Evolutionary conservation across 2,888 invertebrate species (phyloP).

Genomic region (Caenorhabditis zanzibari): DNA sequence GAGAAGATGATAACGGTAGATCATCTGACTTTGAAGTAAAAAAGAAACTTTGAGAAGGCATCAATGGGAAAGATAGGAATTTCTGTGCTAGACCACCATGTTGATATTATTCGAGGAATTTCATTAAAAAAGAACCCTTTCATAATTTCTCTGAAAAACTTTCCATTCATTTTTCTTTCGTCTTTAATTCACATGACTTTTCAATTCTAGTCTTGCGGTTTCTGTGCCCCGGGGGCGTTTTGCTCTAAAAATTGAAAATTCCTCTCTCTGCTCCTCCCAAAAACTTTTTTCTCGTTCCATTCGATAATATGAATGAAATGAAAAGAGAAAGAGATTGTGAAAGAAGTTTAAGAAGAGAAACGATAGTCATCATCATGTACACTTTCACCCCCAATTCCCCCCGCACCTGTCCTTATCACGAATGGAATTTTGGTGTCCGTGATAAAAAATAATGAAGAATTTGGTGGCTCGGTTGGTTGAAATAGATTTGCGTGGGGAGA

Average conservation of each 20-base stretch:
- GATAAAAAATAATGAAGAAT: constrained; percentile 13
- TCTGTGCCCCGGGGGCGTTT: constrained; percentile 27
- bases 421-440: constrained; percentile 43
- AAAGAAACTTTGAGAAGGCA: constrained; percentile 18
- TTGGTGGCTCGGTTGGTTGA: constrained; percentile 12
- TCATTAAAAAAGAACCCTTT: constrained; percentile 6
- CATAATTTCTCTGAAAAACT: constrained; percentile 19
- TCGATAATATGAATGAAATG: constrained; percentile 17
- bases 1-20: constrained; percentile 37
- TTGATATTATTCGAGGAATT: constrained; percentile 26
- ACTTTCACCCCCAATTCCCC: constrained; percentile 43
- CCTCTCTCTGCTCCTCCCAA: constrained; percentile 21
- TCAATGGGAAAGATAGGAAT: constrained; percentile 8
- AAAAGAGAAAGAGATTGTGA: constrained; percentile 41
- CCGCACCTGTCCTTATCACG: constrained; percentile 23
- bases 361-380: constrained; percentile 40
- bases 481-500: not conserved
- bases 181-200: constrained; percentile 17
- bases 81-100: not conserved
- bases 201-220: constrained; percentile 39
- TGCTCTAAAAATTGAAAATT: constrained; percentile 41
- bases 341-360: not conserved
- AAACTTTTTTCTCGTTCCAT: constrained; percentile 1
- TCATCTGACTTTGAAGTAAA: constrained; percentile 31
- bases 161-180: not conserved